Evolutionary conservation across 2,113 vertebrate species (phyloP).

Genomic region (Clupea harengus): DNA sequence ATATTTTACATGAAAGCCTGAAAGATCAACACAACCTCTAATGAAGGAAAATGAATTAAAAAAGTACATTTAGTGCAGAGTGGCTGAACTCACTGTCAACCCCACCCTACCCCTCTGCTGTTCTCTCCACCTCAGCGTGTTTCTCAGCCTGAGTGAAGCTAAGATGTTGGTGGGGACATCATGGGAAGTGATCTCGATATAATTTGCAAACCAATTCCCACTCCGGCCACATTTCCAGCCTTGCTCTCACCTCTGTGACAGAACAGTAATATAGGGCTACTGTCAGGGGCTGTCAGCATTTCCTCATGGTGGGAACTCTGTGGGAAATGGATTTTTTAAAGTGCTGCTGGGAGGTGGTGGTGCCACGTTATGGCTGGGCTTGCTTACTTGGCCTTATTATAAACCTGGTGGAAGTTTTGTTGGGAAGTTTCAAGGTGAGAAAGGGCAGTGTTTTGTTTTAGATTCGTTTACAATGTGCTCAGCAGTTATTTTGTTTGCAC

Average conservation of each 20-base stretch:
- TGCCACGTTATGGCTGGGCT: neutral
- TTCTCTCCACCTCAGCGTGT: neutral
- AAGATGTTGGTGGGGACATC: neutral
- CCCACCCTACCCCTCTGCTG: neutral
- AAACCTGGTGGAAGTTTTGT: neutral
- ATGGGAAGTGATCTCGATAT: neutral
- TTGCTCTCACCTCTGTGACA: neutral
- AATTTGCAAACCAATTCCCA: conserved; percentile 11
- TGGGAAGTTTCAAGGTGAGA: conserved; percentile 2
- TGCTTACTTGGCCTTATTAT: conserved; percentile 4
- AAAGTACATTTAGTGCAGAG: neutral
- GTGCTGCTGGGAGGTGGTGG: neutral
- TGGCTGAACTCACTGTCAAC: neutral
- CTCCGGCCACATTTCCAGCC: neutral
- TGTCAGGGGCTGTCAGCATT: neutral
- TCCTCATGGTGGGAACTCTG: neutral
- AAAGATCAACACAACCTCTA: neutral
- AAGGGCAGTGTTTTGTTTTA: neutral
- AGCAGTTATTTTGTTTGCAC: conserved; percentile 13
- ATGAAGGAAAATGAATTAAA: neutral
- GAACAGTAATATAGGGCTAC: neutral
- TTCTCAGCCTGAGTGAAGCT: neutral
- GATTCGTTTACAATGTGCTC: neutral
- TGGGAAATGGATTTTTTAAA: conserved; percentile 3
- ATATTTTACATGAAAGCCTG: neutral